Evolutionary conservation across 1,140 invertebrate genomes (phyloP), one percentile per base, ranked within the genome.

Genomic region (Brachionus plicatilis): DNA sequence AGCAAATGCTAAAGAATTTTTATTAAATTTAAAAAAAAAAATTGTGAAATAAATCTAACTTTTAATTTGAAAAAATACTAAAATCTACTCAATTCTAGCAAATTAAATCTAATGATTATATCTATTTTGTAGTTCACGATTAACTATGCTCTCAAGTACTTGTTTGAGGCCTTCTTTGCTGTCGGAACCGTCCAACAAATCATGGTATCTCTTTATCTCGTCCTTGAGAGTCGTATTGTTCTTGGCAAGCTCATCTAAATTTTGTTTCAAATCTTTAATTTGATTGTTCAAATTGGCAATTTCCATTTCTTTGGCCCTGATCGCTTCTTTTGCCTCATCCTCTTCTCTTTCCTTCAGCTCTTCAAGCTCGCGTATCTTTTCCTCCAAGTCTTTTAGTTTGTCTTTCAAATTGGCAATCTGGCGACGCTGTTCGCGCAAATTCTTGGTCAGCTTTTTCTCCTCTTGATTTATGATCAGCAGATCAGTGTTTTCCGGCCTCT

Each of bases 301-400:
- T 20, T 82, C 53, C 27, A 43, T 33, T 20, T 79, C 75, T n/a
- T 79, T 79, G 6, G 45, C 17, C 27, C 27, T 50, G 1, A 79
- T 53, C 11, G 50, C 24, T 12, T 50, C 50, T 27, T 37, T 27
- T 33, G 11, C 66, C 24, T 72, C 66, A 17, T 50, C 17, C 47
- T 53, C 17, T 37, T 83, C 65, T 8, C n/a, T 72, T 24, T 83
- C n/a, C 3, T 70, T 27, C 1, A 83, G 6, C 27, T 68, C 60
- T 29, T 83, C 80, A 45, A 83, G 29, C 50, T 83, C 80, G 9
- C 47, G 27, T 14, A 83, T 83, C n/a, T 47, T 68, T 2, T 11
- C 33, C 20, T 83, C 80, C 27, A 83, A 33, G 68, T 83, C 80
- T 2, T 2, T 24, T 45, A 70, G 45, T 20, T 43, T 72, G 3